Evolutionary conservation across 2,113 vertebrate species (phyloP), one percentile per base, ranked within the genome.

Genomic region (Lampris megalopsis): DNA sequence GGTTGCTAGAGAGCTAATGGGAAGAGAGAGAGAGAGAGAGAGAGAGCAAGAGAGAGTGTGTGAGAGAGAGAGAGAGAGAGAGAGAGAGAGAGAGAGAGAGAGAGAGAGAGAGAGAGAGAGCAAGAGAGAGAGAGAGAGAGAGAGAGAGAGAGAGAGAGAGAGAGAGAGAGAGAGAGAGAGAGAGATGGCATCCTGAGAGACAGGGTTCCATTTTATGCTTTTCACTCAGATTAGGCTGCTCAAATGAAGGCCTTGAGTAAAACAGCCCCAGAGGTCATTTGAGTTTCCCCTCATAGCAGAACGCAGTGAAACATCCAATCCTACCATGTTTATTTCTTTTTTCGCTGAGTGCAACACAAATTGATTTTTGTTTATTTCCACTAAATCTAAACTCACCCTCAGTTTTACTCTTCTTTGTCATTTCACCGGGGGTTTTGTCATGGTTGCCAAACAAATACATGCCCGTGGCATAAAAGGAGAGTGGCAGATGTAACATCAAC

Each of bases 401-500:
- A 69, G 64, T 63, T 75, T 56, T 2, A 36, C 52, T 58, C 38
- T 50, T 70, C 1, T 24, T 56, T 85, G 85, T 68, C 63, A 75
- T 57, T n/a, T 38, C 41, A 50, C 24, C 24, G 24, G 42, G 9
- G 47, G 65, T 71, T 81, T 54, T 54, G 71, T 74, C 43, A 7
- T 45, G 43, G 7, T 7, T 45, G 43, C 50, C 71, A 48, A 68
- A 77, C 47, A 37, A 73, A 56, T 4, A 45, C 66, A 60, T n/a
- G 60, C 73, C 81, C 72, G 68, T 54, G 47, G 62, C 75, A 84
- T 47, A 56, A 59, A 36, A 54, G 61, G 57, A 9, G 63, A 68
- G 61, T 56, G 73, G 54, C 78, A 79, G 73, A 71, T 72, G 67
- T 57, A 37, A 72, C 71, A 68, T 84, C 63, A 73, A 13, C 56